phyloP scores from a whole-genome alignment of 2,797 vertebrate species.

The Enteromius fasciolatus region DNA sequence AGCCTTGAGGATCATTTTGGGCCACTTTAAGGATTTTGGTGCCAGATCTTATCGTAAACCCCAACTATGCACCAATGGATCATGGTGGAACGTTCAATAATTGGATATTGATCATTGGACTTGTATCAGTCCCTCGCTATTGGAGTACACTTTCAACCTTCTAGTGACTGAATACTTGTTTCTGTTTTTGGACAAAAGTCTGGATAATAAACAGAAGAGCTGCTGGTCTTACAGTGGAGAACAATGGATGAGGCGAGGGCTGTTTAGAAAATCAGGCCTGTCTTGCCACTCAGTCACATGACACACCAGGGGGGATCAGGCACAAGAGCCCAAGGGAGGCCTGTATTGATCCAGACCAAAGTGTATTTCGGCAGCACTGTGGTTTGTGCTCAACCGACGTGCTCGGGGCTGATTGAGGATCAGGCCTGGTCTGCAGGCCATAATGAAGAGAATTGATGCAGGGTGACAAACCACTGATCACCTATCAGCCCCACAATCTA shows the following conservation, averaged over 20 bases:
- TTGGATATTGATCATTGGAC: slow-evolving; percentile 50
- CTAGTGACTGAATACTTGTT: slow-evolving; percentile 14
- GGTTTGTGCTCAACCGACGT: slow-evolving; percentile 39
- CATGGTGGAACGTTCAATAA: slow-evolving; percentile 27
- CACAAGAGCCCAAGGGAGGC: slow-evolving; percentile 57
- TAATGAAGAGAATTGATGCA: slow-evolving; percentile 48
- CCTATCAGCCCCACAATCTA: not conserved
- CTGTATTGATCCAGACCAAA: slow-evolving; percentile 56
- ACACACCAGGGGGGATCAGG: slow-evolving; percentile 42
- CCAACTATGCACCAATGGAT: slow-evolving; percentile 29
- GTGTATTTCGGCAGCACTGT: slow-evolving; percentile 46
- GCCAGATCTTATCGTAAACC: not conserved
- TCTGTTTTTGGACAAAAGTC: slow-evolving; percentile 4
- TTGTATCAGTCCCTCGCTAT: not conserved
- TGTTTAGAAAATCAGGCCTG: slow-evolving; percentile 46
- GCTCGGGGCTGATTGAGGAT: slow-evolving; percentile 41
- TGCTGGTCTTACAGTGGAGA: slow-evolving; percentile 34
- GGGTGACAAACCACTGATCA: slow-evolving; percentile 36
- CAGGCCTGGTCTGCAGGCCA: slow-evolving; percentile 38
- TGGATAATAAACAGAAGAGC: slow-evolving; percentile 33
- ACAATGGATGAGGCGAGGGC: slow-evolving; percentile 45
- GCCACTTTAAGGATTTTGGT: slow-evolving; percentile 15
- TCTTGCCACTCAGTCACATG: slow-evolving; percentile 56
- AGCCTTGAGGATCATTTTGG: slow-evolving; percentile 28
- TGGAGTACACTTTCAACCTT: slow-evolving; percentile 23